Percentiles rank a stretch among this genome's conserved stretches.
phyloP scores from a whole-genome alignment of 2,888 invertebrate genomes.

The Nebria brevicollis region DNA sequence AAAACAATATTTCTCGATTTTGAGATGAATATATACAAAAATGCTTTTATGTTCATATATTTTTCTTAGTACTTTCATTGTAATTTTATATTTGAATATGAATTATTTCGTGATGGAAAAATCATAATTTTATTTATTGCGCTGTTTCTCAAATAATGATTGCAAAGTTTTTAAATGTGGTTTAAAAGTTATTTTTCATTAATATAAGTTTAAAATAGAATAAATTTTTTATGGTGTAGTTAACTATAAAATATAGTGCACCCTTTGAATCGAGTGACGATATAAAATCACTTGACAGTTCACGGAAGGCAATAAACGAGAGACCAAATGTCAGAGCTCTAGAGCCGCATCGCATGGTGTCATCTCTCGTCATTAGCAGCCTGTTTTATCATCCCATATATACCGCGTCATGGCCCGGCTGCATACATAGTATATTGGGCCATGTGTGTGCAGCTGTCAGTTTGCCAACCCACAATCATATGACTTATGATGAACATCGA shows the following conservation, averaged over 20 bases:
- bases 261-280: background rate
- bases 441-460: background rate
- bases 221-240: no score
- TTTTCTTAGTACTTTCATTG: no score
- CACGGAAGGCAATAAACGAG: background rate
- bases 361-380: slow-evolving; percentile 19
- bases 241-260: background rate
- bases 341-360: slow-evolving; percentile 8
- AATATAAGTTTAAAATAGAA: no score
- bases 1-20: no score
- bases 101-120: no score
- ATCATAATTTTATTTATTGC: no score
- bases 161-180: no score
- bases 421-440: background rate
- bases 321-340: background rate
- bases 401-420: background rate
- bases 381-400: slow-evolving; percentile 12
- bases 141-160: no score
- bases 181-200: no score
- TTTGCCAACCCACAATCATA: background rate
- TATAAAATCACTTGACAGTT: background rate
- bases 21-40: no score
- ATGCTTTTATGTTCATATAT: no score
- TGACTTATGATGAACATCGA: background rate
- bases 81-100: no score